phyloP scores from a whole-genome alignment of 2,888 invertebrate genomes.

The Nomada lathburiana region DNA sequence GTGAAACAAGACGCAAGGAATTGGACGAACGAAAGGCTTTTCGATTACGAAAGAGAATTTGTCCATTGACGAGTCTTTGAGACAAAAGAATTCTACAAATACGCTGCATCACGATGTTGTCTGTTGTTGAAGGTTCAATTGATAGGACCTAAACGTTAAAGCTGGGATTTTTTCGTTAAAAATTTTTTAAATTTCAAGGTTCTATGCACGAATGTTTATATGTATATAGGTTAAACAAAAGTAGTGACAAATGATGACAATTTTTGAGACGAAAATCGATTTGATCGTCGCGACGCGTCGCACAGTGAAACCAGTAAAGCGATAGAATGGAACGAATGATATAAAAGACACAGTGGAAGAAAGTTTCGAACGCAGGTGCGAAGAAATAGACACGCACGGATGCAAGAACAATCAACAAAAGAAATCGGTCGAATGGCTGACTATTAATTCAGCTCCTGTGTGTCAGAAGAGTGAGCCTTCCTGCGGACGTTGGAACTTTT shows the following conservation, averaged over 20 bases:
- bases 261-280: constrained; percentile 6
- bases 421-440: constrained; percentile 47
- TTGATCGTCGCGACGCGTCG: neutral
- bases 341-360: neutral
- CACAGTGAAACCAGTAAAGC: too few relatives aligned
- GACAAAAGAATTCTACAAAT: too few relatives aligned
- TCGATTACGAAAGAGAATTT: too few relatives aligned
- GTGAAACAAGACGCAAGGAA: neutral
- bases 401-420: constrained; percentile 46
- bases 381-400: constrained; percentile 6
- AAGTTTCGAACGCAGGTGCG: constrained; percentile 17
- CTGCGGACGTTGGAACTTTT: constrained; percentile 52
- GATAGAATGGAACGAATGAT: constrained; percentile 6
- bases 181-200: too few relatives aligned
- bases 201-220: too few relatives aligned
- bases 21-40: too few relatives aligned
- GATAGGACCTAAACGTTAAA: too few relatives aligned
- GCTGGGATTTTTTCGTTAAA: too few relatives aligned
- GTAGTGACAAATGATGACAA: neutral
- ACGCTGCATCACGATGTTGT: too few relatives aligned
- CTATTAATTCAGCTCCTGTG: constrained; percentile 65
- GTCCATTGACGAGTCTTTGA: too few relatives aligned
- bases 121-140: too few relatives aligned
- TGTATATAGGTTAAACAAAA: too few relatives aligned
- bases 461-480: constrained; percentile 60